Percentiles rank a stretch among this genome's conserved stretches.
Conservation (phyloP, 2,113 vertebrate species). For the Rhinichthys klamathensis region DNA sequence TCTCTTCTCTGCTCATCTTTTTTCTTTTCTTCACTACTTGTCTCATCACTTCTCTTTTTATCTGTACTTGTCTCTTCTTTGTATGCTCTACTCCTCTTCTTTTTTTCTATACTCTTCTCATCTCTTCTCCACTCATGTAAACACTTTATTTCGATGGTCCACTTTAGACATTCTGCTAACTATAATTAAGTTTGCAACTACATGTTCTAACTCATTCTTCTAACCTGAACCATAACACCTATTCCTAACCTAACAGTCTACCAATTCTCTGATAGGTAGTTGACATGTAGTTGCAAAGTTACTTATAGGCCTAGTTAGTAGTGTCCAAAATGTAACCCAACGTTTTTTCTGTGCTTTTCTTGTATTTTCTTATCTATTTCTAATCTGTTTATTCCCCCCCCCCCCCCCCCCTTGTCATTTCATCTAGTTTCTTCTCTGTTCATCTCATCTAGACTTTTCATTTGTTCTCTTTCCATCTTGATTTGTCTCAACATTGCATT, state of each 20-base stretch:
- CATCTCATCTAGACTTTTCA: background rate
- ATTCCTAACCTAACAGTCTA: too few species aligned
- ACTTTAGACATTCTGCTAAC: too few species aligned
- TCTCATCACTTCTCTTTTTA: background rate
- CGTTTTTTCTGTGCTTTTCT: background rate
- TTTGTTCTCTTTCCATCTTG: background rate
- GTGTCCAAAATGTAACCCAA: too few species aligned
- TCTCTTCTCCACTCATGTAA: too few species aligned
- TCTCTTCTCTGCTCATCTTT: background rate
- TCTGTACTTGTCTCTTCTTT: background rate
- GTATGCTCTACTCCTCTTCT: background rate
- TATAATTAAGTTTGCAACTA: too few species aligned
- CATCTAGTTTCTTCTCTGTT: background rate
- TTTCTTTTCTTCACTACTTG: background rate
- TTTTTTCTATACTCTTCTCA: background rate
- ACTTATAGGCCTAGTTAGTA: too few species aligned
- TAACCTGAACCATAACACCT: too few species aligned
- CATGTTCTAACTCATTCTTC: too few species aligned
- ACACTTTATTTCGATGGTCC: too few species aligned
- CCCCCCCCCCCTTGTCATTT: background rate
- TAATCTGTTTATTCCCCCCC: background rate
- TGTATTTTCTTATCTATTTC: too few species aligned
- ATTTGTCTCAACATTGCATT: background rate
- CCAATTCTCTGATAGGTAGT: too few species aligned
- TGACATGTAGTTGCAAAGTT: too few species aligned